A percentile compares a stretch with the other conserved stretches of the same genome.
These are phyloP conservation scores for Liodrosophila aerea DNA, from an alignment of 2,888 invertebrate species.

Conservation along the genomic window DNA sequence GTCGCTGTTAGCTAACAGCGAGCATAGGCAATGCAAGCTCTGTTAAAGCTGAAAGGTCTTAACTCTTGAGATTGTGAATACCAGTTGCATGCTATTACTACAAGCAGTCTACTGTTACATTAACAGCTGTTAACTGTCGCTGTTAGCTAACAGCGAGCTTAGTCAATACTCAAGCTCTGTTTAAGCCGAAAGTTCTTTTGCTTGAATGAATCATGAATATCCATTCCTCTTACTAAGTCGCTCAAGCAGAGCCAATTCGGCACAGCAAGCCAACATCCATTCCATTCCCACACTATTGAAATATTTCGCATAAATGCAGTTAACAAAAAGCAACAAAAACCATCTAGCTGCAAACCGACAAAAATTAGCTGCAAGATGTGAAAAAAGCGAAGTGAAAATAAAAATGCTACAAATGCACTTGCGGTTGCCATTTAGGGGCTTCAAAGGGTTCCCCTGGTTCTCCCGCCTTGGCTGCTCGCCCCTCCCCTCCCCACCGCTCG, in stretches of 20 bases:
- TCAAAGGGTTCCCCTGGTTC: constrained; percentile 55
- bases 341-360: constrained; percentile 64
- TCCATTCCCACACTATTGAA: constrained; percentile 70
- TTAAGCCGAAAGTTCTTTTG: constrained; percentile 26
- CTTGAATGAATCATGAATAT: constrained; percentile 40
- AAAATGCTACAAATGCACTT: constrained; percentile 68
- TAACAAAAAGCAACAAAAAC: constrained; percentile 18
- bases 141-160: too few relatives aligned
- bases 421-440: constrained; percentile 72
- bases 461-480: not conserved
- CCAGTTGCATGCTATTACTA: too few relatives aligned
- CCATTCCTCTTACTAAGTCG: constrained; percentile 32
- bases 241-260: constrained; percentile 20
- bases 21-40: too few relatives aligned
- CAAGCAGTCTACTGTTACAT: too few relatives aligned
- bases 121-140: too few relatives aligned
- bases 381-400: constrained; percentile 58
- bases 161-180: too few relatives aligned
- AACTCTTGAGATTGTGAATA: too few relatives aligned
- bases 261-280: constrained; percentile 41
- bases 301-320: constrained; percentile 69
- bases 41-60: too few relatives aligned
- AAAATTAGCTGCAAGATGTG: constrained; percentile 77
- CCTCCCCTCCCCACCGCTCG: constrained; percentile 16
- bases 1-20: too few relatives aligned